Percentiles rank a stretch among this genome's conserved stretches.
Evolutionary conservation across 2,113 vertebrate genomes (phyloP).

Genomic region (Sinocyclocheilus anshuiensis): DNA sequence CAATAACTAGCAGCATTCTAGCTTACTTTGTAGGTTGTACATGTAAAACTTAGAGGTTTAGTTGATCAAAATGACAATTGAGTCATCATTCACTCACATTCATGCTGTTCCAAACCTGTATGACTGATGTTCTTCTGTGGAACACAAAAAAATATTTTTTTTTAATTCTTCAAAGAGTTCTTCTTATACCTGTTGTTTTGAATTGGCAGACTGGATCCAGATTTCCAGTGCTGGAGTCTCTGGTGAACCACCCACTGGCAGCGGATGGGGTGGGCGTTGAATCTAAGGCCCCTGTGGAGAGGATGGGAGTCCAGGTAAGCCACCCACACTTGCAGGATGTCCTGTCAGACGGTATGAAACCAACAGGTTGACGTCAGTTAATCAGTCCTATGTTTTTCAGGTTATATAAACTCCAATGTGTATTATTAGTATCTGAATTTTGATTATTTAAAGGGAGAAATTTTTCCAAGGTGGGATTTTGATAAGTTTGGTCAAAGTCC

Average conservation of each 20-base stretch:
- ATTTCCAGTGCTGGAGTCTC: constrained; percentile 22
- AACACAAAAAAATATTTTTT: no score
- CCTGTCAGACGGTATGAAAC: constrained; percentile 37
- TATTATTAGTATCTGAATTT: neutral
- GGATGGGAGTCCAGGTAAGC: constrained; percentile 63
- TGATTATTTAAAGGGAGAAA: neutral
- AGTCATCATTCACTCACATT: neutral
- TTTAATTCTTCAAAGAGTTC: neutral
- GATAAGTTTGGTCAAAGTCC: neutral
- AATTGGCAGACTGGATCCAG: constrained; percentile 20
- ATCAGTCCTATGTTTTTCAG: neutral
- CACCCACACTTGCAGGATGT: constrained; percentile 71
- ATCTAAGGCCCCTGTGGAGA: constrained; percentile 19
- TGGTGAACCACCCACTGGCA: neutral
- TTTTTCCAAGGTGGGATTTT: neutral
- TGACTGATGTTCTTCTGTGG: no score
- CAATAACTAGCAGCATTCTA: neutral
- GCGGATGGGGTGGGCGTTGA: neutral
- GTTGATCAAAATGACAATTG: neutral
- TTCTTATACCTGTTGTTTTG: neutral
- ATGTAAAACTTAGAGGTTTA: neutral
- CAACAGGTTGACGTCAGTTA: constrained; percentile 13
- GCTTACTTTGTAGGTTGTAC: neutral
- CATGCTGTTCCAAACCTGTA: no score
- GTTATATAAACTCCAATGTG: neutral